These are phyloP conservation scores for Scarus forsteni DNA, from an alignment of 2,797 vertebrate genomes.

Conservation along the genomic window DNA sequence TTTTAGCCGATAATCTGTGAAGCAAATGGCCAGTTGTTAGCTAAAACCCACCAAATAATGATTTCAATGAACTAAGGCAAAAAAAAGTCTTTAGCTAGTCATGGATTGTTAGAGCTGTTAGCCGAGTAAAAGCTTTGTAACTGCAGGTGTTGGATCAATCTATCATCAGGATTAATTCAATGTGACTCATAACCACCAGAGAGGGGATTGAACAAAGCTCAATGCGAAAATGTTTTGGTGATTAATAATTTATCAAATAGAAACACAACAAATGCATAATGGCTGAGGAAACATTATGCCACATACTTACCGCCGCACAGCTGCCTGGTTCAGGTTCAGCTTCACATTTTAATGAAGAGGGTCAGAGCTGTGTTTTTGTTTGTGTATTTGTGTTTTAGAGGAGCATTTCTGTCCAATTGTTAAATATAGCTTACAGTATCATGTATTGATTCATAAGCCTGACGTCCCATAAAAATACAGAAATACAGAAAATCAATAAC, in stretches of 20 bases:
- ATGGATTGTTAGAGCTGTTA: neutral
- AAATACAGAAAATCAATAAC: neutral
- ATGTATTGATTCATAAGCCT: neutral
- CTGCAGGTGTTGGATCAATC: neutral
- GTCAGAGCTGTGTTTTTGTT: neutral
- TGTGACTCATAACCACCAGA: neutral
- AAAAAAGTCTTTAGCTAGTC: neutral
- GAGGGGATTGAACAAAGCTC: neutral
- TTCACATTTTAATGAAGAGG: neutral
- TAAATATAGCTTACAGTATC: neutral
- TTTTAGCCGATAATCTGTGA: neutral
- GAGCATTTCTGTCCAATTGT: neutral
- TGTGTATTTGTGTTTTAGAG: neutral
- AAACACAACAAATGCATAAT: neutral
- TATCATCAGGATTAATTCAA: neutral
- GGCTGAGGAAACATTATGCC: neutral
- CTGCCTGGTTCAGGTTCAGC: neutral
- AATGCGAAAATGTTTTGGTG: conserved; percentile 3
- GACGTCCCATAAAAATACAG: neutral
- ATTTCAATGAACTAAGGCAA: too few species aligned
- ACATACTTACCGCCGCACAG: neutral
- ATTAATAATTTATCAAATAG: neutral
- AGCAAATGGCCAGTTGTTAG: conserved; percentile 1
- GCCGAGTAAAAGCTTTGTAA: neutral
- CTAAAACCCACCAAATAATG: neutral